Conservation (phyloP, 2,113 vertebrate species). For the Myotis davidii region DNA sequence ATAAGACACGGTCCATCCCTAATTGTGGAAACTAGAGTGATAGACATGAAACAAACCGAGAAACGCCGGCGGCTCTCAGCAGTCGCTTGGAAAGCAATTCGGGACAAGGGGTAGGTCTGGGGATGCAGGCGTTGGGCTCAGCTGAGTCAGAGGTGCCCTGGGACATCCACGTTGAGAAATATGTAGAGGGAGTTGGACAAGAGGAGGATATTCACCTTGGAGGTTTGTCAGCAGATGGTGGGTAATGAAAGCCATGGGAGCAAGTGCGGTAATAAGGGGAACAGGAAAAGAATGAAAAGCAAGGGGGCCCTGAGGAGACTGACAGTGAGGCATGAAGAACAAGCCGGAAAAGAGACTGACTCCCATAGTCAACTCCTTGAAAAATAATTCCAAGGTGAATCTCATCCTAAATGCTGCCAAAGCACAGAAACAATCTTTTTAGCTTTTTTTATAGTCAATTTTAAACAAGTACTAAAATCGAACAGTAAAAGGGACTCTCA, state of each 20-base stretch:
- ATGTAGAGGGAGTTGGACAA: background rate
- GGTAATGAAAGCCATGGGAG: background rate
- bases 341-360: background rate
- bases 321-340: background rate
- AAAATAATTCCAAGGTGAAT: background rate
- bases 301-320: background rate
- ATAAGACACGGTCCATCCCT: background rate
- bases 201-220: background rate
- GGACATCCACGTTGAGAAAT: background rate
- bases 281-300: background rate
- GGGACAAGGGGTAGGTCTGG: background rate
- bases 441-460: background rate
- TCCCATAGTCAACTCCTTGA: background rate
- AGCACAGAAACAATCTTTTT: background rate
- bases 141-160: background rate
- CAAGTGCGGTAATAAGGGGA: background rate
- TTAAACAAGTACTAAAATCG: constrained; percentile 1
- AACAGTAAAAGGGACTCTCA: background rate
- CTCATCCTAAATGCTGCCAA: constrained; percentile 2
- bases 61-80: background rate
- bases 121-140: background rate
- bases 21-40: background rate
- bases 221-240: background rate
- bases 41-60: background rate
- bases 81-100: background rate